Evolutionary conservation across 2,113 vertebrate species (phyloP).

Genomic region (Rafetus swinhoei): DNA sequence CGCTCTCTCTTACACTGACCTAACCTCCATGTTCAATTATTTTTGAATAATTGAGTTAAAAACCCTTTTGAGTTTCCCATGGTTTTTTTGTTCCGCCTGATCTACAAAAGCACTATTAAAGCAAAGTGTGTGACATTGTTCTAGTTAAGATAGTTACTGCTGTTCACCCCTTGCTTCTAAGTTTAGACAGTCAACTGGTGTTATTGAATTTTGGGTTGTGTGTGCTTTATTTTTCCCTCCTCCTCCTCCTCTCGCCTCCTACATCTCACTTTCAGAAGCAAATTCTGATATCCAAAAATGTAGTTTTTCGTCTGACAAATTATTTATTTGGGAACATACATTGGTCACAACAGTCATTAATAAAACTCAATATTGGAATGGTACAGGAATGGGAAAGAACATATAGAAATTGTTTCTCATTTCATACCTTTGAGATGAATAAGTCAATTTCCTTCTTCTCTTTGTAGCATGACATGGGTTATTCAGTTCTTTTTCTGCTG

Average conservation of each 20-base stretch:
- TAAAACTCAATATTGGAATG: background rate
- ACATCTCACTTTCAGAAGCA: background rate
- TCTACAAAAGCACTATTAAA: background rate
- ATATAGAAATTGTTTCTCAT: background rate
- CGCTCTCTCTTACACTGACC: background rate
- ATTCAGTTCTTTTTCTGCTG: rapidly evolving
- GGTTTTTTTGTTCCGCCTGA: background rate
- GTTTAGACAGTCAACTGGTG: background rate
- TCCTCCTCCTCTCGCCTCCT: background rate
- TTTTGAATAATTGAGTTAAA: background rate
- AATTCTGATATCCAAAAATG: background rate
- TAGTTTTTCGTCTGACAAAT: background rate
- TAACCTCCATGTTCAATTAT: background rate
- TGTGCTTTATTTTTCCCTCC: background rate
- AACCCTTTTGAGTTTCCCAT: background rate
- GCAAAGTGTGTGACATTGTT: too few relatives aligned
- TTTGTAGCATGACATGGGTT: background rate
- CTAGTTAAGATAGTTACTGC: too few relatives aligned
- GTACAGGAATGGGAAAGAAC: background rate
- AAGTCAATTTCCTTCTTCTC: background rate
- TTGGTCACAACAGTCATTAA: background rate
- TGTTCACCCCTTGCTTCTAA: background rate
- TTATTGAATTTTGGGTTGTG: background rate
- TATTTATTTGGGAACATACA: background rate
- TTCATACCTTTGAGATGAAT: background rate